A percentile compares a stretch with the other conserved stretches of the same genome.
Evolutionary conservation across 2,797 vertebrate genomes (phyloP).

Genomic region (Urophycis tenuis): DNA sequence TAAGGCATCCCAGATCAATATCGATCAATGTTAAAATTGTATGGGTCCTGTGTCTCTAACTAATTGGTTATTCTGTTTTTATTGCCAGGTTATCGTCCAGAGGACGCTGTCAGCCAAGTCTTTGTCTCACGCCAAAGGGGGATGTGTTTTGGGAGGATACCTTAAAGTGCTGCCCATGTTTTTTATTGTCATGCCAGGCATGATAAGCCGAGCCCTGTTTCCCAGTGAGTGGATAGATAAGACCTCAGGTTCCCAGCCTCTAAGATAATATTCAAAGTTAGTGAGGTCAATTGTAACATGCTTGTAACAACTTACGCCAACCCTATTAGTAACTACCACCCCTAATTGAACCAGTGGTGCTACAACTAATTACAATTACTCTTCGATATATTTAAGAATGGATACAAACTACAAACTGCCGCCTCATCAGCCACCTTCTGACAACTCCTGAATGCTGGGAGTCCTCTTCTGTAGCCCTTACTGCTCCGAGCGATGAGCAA

Average conservation of each 20-base stretch:
- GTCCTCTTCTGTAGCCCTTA: too few species aligned
- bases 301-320: not conserved
- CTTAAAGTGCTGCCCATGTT: slow-evolving; percentile 92
- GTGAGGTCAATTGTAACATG: not conserved
- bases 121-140: slow-evolving; percentile 91
- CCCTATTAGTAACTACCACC: not conserved
- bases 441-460: too few species aligned
- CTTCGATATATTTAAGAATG: not conserved
- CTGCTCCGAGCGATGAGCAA: too few species aligned
- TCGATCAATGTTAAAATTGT: not conserved
- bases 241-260: not conserved
- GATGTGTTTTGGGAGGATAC: slow-evolving; percentile 85
- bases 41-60: not conserved
- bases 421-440: not conserved
- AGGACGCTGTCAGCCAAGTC: slow-evolving; percentile 89
- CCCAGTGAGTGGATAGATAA: slow-evolving; percentile 70
- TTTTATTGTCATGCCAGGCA: slow-evolving; percentile 92
- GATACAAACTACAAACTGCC: not conserved
- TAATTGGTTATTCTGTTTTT: not conserved
- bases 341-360: not conserved
- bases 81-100: slow-evolving; percentile 80
- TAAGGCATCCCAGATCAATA: not conserved
- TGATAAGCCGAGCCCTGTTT: slow-evolving; percentile 91
- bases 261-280: not conserved
- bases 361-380: not conserved